Base-by-base conservation (phyloP, 2,888 invertebrate genomes). In the Sepioteuthis lessoniana region DNA sequence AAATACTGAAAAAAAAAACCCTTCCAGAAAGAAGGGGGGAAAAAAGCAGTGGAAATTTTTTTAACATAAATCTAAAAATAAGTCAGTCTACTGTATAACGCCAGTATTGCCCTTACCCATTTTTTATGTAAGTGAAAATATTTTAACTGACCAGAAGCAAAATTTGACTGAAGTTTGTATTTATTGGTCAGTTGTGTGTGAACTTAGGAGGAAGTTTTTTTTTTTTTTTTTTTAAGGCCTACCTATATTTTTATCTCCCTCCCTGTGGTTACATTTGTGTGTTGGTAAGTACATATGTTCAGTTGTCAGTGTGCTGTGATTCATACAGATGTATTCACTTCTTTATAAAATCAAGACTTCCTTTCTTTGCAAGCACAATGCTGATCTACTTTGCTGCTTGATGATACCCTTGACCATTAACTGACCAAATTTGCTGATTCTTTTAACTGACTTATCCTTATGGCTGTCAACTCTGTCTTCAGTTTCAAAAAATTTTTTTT, bases 1-100 rank as follows among this genome's bases (percentile, higher is more conserved):
- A 96, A 55, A 37, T 50, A 37, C 42, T 47, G 47, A 28, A 28
- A 31, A 25, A 46, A 91, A 37, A 35, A 28, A 21, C 38, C 5
- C 10, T 21, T 10, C 10, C 7, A 42, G 31, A 91, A 91, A 38
- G 38, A 21, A 91, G 38, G 42, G 31, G 13, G 16, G 16, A 38
- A 91, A 91, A 38, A 25, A 38, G 38, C 19, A 37, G 28, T 42
- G n/a, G n/a, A n/a, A n/a, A n/a, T n/a, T n/a, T n/a, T n/a, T 46
- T 31, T 4, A 21, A 35, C 10, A 16, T 38, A 90, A 25, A 55
- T 19, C 16, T 90, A 7, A 25, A 90, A 37, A 19, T 90, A 37
- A 37, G 16, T 21, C 90, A 37, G n/a, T 35, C n/a, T 90, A 16
- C 90, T 4, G 35, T 35, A 35, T 90, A 35, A 37, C 21, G n/a